Evolutionary conservation across 2,797 vertebrate genomes (phyloP).

Genomic region (Eulemur mongoz): DNA sequence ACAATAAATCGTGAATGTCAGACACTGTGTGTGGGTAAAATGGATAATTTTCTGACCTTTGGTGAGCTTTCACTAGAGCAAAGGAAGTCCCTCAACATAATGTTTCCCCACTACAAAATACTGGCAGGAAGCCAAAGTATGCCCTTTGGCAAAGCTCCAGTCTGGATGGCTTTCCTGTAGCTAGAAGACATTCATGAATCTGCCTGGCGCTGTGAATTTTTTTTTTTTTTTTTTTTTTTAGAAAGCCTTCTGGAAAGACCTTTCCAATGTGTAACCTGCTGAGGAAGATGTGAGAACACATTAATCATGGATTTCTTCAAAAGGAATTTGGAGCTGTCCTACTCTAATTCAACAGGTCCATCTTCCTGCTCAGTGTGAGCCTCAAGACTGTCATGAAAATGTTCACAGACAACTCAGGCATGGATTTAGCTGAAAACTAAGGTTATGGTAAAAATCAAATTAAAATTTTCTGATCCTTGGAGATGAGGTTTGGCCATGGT

Average conservation of each 20-base stretch:
- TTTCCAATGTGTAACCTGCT: constrained; percentile 59
- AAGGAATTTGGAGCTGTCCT: constrained; percentile 47
- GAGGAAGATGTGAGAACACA: constrained; percentile 67
- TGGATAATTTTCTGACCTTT: constrained; percentile 77
- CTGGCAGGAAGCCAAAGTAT: constrained; percentile 69
- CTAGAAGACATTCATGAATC: constrained; percentile 73
- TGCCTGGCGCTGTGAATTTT: constrained; percentile 41
- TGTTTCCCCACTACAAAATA: constrained; percentile 76
- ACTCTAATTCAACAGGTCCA: not conserved
- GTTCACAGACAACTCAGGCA: not conserved
- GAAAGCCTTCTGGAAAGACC: constrained; percentile 70
- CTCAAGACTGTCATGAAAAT: not conserved
- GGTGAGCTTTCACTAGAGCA: constrained; percentile 59
- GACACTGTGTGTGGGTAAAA: constrained; percentile 66
- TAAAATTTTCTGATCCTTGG: not conserved
- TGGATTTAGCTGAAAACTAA: not conserved
- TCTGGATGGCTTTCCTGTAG: constrained; percentile 64
- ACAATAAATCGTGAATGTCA: constrained; percentile 55
- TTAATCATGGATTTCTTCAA: constrained; percentile 58
- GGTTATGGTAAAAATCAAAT: not conserved
- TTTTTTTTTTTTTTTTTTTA: not conserved
- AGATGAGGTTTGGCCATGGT: not conserved
- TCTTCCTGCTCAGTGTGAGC: constrained; percentile 19
- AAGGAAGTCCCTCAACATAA: constrained; percentile 72
- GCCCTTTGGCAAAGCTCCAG: constrained; percentile 75